Evolutionary conservation across 2,113 vertebrate species (phyloP).

Genomic region (Spea multiplicata): DNA sequence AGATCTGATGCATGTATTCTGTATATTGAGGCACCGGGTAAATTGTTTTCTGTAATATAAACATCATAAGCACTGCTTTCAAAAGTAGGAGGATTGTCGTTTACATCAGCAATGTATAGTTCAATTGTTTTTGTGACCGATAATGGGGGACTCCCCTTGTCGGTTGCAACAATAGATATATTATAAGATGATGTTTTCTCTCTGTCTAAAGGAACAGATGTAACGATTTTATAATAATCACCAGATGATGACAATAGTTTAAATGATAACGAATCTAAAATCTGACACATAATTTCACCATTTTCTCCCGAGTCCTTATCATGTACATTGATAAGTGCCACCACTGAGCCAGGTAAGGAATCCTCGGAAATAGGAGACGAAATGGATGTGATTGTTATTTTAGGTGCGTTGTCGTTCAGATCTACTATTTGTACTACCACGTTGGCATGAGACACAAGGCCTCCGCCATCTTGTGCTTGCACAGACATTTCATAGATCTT

Average conservation of each 20-base stretch:
- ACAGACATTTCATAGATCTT: conserved; percentile 59
- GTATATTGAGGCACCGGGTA: conserved; percentile 19
- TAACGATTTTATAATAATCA: conserved; percentile 25
- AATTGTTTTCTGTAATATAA: not conserved
- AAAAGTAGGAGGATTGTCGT: conserved; percentile 49
- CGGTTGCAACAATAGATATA: not conserved
- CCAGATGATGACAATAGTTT: not conserved
- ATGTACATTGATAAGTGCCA: conserved; percentile 69
- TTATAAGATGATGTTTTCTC: conserved; percentile 12
- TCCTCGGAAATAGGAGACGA: conserved; percentile 63
- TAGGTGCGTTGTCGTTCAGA: conserved; percentile 66
- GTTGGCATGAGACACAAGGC: conserved; percentile 60
- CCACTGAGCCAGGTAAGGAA: conserved; percentile 62
- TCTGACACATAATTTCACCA: conserved; percentile 55
- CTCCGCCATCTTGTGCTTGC: conserved; percentile 62
- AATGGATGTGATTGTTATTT: conserved; percentile 63
- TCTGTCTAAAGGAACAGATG: conserved; percentile 7
- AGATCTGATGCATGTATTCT: conserved; percentile 53
- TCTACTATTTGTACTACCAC: conserved; percentile 60
- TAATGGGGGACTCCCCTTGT: conserved; percentile 13
- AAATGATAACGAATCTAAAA: not conserved
- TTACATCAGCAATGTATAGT: conserved; percentile 26
- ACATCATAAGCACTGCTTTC: conserved; percentile 33
- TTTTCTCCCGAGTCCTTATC: conserved; percentile 63
- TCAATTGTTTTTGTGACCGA: conserved; percentile 7